Evolutionary conservation across 2,797 vertebrate species (phyloP), one percentile per base, ranked within the genome.

Genomic region (Allobates femoralis): DNA sequence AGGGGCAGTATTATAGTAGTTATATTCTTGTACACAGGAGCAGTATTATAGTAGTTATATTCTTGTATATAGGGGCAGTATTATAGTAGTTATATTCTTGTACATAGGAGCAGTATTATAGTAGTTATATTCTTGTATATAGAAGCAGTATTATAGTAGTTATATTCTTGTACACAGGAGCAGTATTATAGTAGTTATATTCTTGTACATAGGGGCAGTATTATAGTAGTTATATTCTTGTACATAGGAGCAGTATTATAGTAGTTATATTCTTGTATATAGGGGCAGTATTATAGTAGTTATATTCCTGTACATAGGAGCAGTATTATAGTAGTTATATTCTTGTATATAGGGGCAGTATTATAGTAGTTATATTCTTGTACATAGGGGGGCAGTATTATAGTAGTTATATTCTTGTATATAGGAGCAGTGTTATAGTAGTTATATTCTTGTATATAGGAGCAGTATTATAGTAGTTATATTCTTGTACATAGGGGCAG

Each of bases 1-100:
- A 66, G 64, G 64, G 56, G 64, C 64, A 66, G 64, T 66, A 32
- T 66, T 66, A 66, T 66, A 66, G 64, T 66, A 66, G 64, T 66
- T 66, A 32, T 62, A 62, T 62, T 62, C 58, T 62, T 62, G 58
- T 71, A 41, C n/a, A n/a, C n/a, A n/a, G n/a, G n/a, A n/a, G n/a
- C n/a, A n/a, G n/a, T n/a, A n/a, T n/a, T n/a, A n/a, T 62, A 26
- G 58, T 62, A 62, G 58, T 26, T 62, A 62, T 62, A 62, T 58
- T 58, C 55, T 58, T 58, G 55, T 23, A 58, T 10, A 58, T 58
- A 58, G n/a, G 55, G 21, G 55, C 55, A 58, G 55, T 58, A 58
- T 23, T 58, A 58, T 58, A 58, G 21, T 58, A 23, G 55, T 23
- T 58, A 58, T 64, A 64, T 64, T 64, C 60, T 64, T 64, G 60